Evolutionary conservation across 2,888 invertebrate species (phyloP), one percentile per base, ranked within the genome.

Genomic region (Clostera curtula): DNA sequence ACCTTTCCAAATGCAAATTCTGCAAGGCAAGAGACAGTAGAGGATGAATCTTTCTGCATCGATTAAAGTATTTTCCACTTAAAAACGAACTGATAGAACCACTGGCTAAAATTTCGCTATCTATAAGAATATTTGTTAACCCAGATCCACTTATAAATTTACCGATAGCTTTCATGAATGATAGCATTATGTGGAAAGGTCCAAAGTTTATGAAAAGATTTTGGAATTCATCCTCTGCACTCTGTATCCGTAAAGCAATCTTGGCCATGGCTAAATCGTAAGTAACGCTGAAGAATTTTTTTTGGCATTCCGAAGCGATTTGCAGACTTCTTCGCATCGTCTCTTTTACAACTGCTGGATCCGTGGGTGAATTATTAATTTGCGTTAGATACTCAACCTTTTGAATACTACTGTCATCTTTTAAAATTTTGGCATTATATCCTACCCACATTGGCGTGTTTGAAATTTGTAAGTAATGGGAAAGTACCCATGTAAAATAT

Each of bases 191-290:
- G 11, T 20, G 20, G 10, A 20, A 20, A 4, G 20, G 20, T 25
- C 18, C 6, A 3, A 25, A 13, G 17, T 11, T n/a, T 10, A 10
- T 20, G 11, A 20, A 20, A 9, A 20, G 10, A 20, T 20, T 20
- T 10, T 20, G 4, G 11, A 20, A 20, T 11, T 20, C 5, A 6
- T 38, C 45, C 34, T 50, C 29, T 19, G 20, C 19, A 20, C 17
- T 4, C 38, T 62, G 56, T 12, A 61, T 50, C 22, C 53, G 41
- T 35, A 53, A 41, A 31, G 49, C 45, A 10, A 50, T 25, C 49
- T 55, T 55, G 6, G 53, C 53, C 13, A 59, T 64, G 1, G 54
- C 55, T 24, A 60, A 48, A 47, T 64, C 60, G 29, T 60, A 61
- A 3, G 59, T 44, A 18, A 46, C 56, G 5, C 40, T 45, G 24